phyloP scores from a whole-genome alignment of 2,888 invertebrate genomes.

The Limnephilus auricula region DNA sequence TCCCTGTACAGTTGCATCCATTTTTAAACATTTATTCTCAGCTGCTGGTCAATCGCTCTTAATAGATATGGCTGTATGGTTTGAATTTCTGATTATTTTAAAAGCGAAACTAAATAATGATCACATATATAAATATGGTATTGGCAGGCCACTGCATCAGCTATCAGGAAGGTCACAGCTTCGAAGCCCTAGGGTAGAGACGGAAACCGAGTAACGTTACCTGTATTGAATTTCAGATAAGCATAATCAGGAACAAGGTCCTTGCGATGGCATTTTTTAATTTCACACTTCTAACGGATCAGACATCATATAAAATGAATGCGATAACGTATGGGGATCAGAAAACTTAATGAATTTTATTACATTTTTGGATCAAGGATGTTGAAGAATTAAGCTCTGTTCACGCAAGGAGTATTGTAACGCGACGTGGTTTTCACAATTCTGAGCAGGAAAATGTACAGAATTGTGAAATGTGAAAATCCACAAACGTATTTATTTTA shows the following conservation, averaged over 20 bases:
- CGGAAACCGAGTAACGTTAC: background rate
- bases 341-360: background rate
- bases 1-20: too few relatives aligned
- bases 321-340: background rate
- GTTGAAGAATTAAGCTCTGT: background rate
- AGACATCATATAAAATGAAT: background rate
- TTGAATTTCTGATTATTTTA: background rate
- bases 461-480: too few relatives aligned
- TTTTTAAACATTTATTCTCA: too few relatives aligned
- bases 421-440: background rate
- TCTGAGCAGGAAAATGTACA: background rate
- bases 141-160: slow-evolving; percentile 9
- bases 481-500: too few relatives aligned
- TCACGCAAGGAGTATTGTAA: background rate
- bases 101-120: background rate
- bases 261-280: slow-evolving; percentile 4
- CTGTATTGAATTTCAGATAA: slow-evolving; percentile 30
- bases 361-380: background rate
- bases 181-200: background rate
- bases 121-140: background rate
- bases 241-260: background rate
- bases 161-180: slow-evolving; percentile 11
- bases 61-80: background rate
- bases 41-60: too few relatives aligned
- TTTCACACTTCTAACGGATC: background rate